A percentile compares a stretch with the other conserved stretches of the same genome.
Evolutionary conservation across 2,888 invertebrate species (phyloP).

Genomic region (Drosophila sordidula): DNA sequence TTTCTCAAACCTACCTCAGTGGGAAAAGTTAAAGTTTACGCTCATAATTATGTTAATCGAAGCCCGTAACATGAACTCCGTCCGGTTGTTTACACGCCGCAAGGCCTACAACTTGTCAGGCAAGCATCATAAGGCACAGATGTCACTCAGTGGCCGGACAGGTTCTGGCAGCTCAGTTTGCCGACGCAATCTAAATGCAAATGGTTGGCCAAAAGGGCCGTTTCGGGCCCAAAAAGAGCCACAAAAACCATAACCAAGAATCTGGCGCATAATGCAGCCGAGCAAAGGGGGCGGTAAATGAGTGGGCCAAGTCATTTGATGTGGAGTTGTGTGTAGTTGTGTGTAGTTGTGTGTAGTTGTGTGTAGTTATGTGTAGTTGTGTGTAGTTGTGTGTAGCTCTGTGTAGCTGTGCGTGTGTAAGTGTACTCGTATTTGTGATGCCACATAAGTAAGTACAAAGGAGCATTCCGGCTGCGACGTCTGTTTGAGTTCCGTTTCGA

Average conservation of each 20-base stretch:
- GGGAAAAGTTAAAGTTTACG: constrained; percentile 44
- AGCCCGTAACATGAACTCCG: constrained; percentile 58
- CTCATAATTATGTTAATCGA: constrained; percentile 73
- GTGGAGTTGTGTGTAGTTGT: constrained; percentile 34
- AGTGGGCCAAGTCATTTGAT: constrained; percentile 54
- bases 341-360: constrained; percentile 35
- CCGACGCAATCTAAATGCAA: constrained; percentile 77
- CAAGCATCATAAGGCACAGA: constrained; percentile 67
- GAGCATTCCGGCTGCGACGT: constrained; percentile 43
- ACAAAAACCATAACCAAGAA: constrained; percentile 75
- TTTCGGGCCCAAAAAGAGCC: constrained; percentile 60
- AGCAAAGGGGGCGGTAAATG: constrained; percentile 38
- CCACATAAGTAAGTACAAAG: constrained; percentile 51
- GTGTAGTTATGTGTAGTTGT: constrained; percentile 9
- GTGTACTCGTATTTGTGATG: constrained; percentile 38
- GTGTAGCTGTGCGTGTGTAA: constrained; percentile 13
- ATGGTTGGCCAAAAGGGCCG: constrained; percentile 58
- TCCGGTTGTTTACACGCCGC: constrained; percentile 39
- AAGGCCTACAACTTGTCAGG: constrained; percentile 62
- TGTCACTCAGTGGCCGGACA: constrained; percentile 55
- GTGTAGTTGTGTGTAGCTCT: constrained; percentile 8
- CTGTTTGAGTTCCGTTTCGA: constrained; percentile 61
- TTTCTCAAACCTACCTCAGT: constrained; percentile 5
- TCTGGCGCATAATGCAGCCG: constrained; percentile 67
- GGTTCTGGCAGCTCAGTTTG: constrained; percentile 29